Evolutionary conservation across 2,888 invertebrate genomes (phyloP), one percentile per base, ranked within the genome.

Genomic region (Mythimna impura): DNA sequence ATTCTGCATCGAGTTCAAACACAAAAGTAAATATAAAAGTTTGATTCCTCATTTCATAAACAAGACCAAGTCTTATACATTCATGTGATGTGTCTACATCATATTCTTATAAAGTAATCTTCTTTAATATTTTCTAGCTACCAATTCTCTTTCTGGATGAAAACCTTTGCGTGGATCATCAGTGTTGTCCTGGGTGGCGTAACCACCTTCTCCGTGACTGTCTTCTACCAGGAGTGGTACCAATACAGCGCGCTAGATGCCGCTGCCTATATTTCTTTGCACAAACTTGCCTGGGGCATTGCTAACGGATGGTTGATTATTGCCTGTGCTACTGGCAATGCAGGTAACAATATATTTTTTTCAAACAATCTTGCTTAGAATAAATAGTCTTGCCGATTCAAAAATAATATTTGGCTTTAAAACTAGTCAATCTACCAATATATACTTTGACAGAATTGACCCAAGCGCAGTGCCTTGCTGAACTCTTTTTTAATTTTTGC

Each of bases 301-400:
- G 97, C 97, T 0, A 97, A 97, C 62, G 97, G 97, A 5, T 98
- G 98, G 98, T 88, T 97, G 6, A 95, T 97, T 7, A 92, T 98
- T 68, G 97, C 97, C 0, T 97, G 97, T 84, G 97, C 97, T 20
- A 97, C 97, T 36, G 97, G 97, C 64, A 97, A 97, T 91, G 97
- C 97, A 91, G 97, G 97, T 97, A 90, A 93, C 87, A 86, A 50
- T 22, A 30, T 9, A 8, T 36, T 5, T n/a, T 5, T 72, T 52
- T 22, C 7, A 22, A 61, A 34, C 12, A 14, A 58, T 40, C 2
- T 40, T 66, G 14, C 3, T 30, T 54, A 6, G 47, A 1, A 47
- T 47, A 17, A 43, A 43, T 43, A 14, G 12, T 47, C 6, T 47
- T 47, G 1, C 12, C 14, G 14, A 12, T 20, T 22, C 0, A 12